phyloP scores from a whole-genome alignment of 37 sponge, comb jelly and placozoan species.

The Aplysina aerophoba region DNA sequence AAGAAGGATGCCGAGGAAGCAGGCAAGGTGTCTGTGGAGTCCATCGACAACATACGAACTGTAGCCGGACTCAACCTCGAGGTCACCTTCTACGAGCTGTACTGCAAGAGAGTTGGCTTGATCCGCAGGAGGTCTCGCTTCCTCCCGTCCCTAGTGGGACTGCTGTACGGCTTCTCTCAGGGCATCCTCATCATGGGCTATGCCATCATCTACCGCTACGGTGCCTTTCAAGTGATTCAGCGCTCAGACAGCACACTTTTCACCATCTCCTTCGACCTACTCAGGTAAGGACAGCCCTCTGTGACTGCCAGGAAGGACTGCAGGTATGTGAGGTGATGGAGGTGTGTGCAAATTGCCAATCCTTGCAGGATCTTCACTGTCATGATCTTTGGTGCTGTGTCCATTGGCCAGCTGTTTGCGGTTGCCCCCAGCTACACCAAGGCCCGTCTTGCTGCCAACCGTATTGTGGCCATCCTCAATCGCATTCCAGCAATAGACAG shows the following conservation, averaged over 20 bases:
- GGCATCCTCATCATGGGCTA: conserved; percentile 55
- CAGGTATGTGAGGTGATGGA: too few relatives aligned
- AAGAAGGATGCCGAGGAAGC: conserved; percentile 60
- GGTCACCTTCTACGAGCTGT: conserved; percentile 34
- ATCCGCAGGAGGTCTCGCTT: background rate
- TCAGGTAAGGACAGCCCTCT: too few relatives aligned
- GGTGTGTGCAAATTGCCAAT: too few relatives aligned
- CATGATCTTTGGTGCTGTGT: conserved; percentile 72
- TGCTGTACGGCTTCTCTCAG: conserved; percentile 74
- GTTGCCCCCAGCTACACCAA: conserved; percentile 84
- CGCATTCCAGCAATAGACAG: conserved; percentile 65
- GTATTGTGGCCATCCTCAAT: conserved; percentile 74
- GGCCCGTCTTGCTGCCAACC: conserved; percentile 73
- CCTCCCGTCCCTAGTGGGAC: conserved; percentile 43
- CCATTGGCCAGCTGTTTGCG: conserved; percentile 75
- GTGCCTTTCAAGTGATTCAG: conserved; percentile 64
- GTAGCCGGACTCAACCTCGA: conserved; percentile 71
- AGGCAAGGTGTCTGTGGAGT: conserved; percentile 65
- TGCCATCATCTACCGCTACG: conserved; percentile 69
- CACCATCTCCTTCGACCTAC: too few relatives aligned
- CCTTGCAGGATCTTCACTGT: conserved; percentile 69
- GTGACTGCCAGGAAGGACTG: too few relatives aligned
- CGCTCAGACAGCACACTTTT: background rate
- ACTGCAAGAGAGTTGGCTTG: background rate
- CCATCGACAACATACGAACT: conserved; percentile 81